Evolutionary conservation across 2,888 invertebrate genomes (phyloP), one percentile per base, ranked within the genome.

Genomic region (Melinaea menophilus): DNA sequence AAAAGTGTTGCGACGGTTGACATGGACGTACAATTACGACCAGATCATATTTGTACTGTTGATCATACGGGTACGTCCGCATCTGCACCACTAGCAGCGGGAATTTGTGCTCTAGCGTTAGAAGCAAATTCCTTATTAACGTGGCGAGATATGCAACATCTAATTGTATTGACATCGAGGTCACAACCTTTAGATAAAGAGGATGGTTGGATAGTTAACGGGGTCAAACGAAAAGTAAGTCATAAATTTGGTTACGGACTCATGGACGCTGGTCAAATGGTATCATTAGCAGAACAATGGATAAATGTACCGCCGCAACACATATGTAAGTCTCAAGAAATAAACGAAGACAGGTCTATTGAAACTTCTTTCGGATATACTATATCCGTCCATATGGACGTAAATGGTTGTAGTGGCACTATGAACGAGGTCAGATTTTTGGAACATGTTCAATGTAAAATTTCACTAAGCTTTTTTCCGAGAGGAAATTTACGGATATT

Each of bases 201-300:
- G 85, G 93, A 93, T 61, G 98, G 98, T 12, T 99, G 99, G 99
- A 95, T 96, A 61, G 92, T 95, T 55, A 99, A 99, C 80, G 99
- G 98, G 3, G 96, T 98, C 33, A 96, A 97, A 78, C 92, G 97
- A 75, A 96, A 97, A 93, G 97, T 98, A 65, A 97, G 97, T 79
- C 98, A 98, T 86, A 98, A 98, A 89, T 99, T 99, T 82, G 99
- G 99, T 54, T 99, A 99, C 84, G 99, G 99, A n/a, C 88, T 99
- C 75, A 99, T 99, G 98, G 98, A 99, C 88, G 99, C 98, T 22
- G 95, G 95, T 45, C 96, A 95, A 59, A 95, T 99, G 94, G 98
- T 99, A 31, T 94, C 93, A 63, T 89, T 98, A 75, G 98, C 99
- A 5, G 96, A 97, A 84, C 95, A 95, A 81, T 99, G 99, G 99